Evolutionary conservation across 2,888 invertebrate genomes (phyloP), one percentile per base, ranked within the genome.

Genomic region (Pelosia muscerda): DNA sequence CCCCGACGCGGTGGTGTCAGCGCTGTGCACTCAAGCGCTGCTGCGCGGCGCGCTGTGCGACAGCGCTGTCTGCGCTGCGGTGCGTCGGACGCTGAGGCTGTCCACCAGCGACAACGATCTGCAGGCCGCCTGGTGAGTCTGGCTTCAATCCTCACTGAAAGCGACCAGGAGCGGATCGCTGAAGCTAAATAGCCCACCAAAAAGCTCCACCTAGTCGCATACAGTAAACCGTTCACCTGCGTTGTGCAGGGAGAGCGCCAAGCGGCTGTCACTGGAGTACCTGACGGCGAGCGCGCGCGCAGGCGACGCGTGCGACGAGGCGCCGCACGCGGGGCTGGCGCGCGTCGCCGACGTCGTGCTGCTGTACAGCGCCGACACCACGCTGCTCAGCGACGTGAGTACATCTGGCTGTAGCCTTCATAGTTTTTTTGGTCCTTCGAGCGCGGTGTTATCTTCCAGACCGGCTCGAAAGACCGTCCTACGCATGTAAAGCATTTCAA

Each of bases 341-440:
- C 64, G 55, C n/a, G 71, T 75, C 6, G 72, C 67, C 23, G 72
- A 71, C 71, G 71, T 78, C 22, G 65, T 81, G 73, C 67, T 79
- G 55, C 69, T 81, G 53, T 38, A 71, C 74, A 73, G 64, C 22
- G 71, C 68, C 0, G 34, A 62, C 57, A n/a, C 55, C 31, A 28
- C 63, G n/a, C 66, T 81, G 11, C 8, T 78, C 34, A 56, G 61
- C 0, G 68, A 72, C 60, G 80, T 78, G 23, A 70, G 76, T 55
- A 8, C 1, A n/a, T n/a, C n/a, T n/a, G n/a, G n/a, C n/a, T n/a
- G n/a, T n/a, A n/a, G n/a, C n/a, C n/a, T n/a, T n/a, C n/a, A n/a
- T n/a, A n/a, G n/a, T n/a, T n/a, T n/a, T 11, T 23, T 53, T 3
- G 19, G 22, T 53, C 19, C 53, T 22, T 53, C 53, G 22, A 53